Evolutionary conservation across 2,797 vertebrate genomes (phyloP).

Genomic region (Phoxinus dragarum): DNA sequence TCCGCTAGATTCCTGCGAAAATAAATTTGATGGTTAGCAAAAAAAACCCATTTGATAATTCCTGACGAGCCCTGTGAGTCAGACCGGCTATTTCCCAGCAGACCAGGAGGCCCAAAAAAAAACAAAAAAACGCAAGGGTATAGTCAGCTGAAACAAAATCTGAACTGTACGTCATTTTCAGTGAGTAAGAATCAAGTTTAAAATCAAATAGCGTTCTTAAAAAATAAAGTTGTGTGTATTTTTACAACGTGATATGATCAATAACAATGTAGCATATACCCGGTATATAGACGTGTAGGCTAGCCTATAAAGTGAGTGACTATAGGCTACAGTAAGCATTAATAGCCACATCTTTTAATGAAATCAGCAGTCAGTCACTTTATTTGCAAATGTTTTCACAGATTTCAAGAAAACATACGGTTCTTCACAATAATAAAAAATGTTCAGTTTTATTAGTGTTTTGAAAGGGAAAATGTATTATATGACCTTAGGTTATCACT

Average conservation of each 20-base stretch:
- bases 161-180: background rate
- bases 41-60: background rate
- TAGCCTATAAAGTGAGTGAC: background rate
- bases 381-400: background rate
- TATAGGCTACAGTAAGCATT: background rate
- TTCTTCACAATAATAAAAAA: background rate
- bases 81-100: conserved; percentile 22
- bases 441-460: background rate
- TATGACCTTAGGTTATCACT: background rate
- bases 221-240: background rate
- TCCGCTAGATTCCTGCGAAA: conserved; percentile 88
- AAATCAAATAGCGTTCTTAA: background rate
- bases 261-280: background rate
- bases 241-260: background rate
- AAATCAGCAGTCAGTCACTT: background rate
- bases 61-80: conserved; percentile 19
- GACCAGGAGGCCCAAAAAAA: conserved; percentile 10
- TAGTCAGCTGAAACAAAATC: background rate
- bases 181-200: background rate
- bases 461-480: background rate
- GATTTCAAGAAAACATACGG: background rate
- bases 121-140: background rate
- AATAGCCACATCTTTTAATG: background rate
- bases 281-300: background rate
- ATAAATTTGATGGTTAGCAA: conserved; percentile 41